phyloP scores from a whole-genome alignment of 2,113 vertebrate species.

The Crotalus helleri region DNA sequence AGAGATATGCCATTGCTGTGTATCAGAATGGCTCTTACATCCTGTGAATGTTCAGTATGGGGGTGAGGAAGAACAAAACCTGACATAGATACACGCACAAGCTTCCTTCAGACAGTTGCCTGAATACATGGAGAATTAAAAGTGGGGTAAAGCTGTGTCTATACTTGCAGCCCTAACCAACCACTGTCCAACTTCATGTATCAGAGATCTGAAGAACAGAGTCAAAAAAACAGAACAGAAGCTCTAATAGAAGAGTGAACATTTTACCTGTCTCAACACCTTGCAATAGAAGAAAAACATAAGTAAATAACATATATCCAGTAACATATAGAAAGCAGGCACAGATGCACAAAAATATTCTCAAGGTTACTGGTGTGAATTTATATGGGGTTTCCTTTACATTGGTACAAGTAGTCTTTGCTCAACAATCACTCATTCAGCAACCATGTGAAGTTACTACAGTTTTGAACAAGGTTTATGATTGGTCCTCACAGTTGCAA shows the following conservation, averaged over 20 bases:
- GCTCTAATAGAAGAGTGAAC: background rate
- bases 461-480: no score
- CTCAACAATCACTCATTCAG: no score
- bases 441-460: no score
- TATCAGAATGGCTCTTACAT: background rate
- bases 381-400: background rate
- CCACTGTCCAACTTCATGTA: background rate
- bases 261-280: background rate
- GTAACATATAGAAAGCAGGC: background rate
- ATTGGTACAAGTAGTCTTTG: background rate
- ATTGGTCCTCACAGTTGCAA: no score
- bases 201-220: background rate
- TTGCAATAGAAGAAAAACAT: background rate
- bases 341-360: background rate
- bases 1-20: background rate
- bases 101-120: background rate
- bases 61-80: background rate
- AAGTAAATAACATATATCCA: background rate
- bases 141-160: background rate
- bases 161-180: background rate
- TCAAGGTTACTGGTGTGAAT: background rate
- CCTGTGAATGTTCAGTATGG: background rate
- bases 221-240: background rate
- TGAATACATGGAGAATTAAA: background rate
- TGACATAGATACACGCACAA: background rate